Conservation (phyloP, 2,113 vertebrate genomes). For the Muscicapa adusta region DNA sequence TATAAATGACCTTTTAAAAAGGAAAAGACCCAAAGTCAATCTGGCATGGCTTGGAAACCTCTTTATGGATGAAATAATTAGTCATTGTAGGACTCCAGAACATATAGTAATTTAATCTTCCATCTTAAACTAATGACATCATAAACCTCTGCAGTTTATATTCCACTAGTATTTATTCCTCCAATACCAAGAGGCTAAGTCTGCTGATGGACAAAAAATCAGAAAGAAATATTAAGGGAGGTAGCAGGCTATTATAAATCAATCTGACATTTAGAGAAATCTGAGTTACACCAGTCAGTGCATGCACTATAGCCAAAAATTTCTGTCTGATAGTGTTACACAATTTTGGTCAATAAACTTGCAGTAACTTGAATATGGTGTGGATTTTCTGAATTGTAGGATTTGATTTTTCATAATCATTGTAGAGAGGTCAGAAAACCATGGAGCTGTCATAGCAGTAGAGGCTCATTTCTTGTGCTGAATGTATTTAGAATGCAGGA, state of each 20-base stretch:
- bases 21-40: not conserved
- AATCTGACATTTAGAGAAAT: not conserved
- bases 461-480: not conserved
- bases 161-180: not conserved
- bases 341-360: not conserved
- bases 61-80: not conserved
- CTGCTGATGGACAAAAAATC: not conserved
- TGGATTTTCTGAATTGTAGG: not conserved
- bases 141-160: not conserved
- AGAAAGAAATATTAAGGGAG: not conserved
- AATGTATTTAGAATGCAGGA: fast-evolving
- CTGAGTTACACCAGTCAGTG: not conserved
- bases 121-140: not conserved
- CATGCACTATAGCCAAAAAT: not conserved
- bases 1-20: not conserved
- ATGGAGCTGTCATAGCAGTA: not conserved
- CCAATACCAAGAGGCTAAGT: not conserved
- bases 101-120: not conserved
- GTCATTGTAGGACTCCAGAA: not conserved
- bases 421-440: not conserved
- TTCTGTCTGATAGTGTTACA: not conserved
- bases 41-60: not conserved
- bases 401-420: not conserved
- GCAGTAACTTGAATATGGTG: not conserved
- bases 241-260: not conserved